A percentile compares a stretch with the other conserved stretches of the same genome.
These are phyloP conservation scores for Pionites leucogaster DNA, from an alignment of 2,113 vertebrate species.

Conservation along the genomic window DNA sequence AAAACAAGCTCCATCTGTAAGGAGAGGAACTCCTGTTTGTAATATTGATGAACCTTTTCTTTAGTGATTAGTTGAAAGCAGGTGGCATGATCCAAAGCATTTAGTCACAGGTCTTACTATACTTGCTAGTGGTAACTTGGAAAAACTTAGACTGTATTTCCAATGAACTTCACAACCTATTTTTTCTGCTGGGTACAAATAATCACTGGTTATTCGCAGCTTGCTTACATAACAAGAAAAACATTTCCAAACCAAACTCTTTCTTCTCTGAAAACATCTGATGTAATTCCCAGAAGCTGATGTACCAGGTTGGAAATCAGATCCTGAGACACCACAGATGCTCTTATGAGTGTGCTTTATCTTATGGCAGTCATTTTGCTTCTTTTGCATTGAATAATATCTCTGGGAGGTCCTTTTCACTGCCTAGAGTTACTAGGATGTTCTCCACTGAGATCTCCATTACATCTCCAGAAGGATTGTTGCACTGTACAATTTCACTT, in stretches of 20 bases:
- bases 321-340: neutral
- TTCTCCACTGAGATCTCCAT: neutral
- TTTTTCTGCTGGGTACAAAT: conserved; percentile 34
- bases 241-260: conserved; percentile 42
- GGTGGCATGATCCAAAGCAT: neutral
- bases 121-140: neutral
- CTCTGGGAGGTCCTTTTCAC: neutral
- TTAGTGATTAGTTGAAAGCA: neutral
- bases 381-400: neutral
- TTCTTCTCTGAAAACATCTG: conserved; percentile 53
- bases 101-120: neutral
- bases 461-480: neutral
- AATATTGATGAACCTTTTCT: neutral
- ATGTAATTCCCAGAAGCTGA: conserved; percentile 41
- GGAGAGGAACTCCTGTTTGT: neutral
- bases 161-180: neutral
- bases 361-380: neutral
- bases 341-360: neutral
- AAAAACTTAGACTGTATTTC: conserved; percentile 16
- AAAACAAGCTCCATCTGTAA: neutral
- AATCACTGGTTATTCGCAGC: neutral
- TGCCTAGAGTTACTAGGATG: neutral
- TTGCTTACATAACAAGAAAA: conserved; percentile 49
- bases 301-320: neutral
- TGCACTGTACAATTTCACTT: neutral